Percentiles rank a stretch among this genome's conserved stretches.
Conservation (phyloP, 2,888 invertebrate genomes). For the Noctua comes region DNA sequence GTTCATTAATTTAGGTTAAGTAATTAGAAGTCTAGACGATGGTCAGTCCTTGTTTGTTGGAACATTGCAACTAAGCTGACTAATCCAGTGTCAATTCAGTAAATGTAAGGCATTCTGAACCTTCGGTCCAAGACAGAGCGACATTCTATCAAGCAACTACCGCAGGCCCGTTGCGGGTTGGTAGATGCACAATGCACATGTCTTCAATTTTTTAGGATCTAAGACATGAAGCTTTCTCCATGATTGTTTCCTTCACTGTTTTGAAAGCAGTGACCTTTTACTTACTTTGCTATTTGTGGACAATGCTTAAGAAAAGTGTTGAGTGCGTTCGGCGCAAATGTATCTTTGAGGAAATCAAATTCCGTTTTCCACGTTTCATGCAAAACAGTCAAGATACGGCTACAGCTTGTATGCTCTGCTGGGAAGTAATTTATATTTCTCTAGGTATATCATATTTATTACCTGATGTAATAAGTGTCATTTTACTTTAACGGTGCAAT, state of each 20-base stretch:
- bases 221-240: background rate
- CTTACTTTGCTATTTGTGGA: background rate
- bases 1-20: conserved; percentile 39
- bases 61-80: conserved; percentile 9
- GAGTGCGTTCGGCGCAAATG: background rate
- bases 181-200: background rate
- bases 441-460: background rate
- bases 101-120: background rate
- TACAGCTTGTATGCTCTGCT: no score
- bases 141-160: background rate
- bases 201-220: background rate
- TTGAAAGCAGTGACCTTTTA: no score
- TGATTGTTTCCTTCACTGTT: background rate
- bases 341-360: background rate
- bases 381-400: no score
- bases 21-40: conserved; percentile 37
- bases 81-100: background rate
- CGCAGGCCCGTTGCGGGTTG: background rate
- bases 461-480: no score
- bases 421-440: background rate
- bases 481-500: background rate
- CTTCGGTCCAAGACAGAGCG: background rate
- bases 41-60: background rate
- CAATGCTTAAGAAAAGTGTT: background rate
- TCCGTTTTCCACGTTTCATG: background rate